Evolutionary conservation across 2,888 invertebrate species (phyloP).

Genomic region (Pollenia amentaria): DNA sequence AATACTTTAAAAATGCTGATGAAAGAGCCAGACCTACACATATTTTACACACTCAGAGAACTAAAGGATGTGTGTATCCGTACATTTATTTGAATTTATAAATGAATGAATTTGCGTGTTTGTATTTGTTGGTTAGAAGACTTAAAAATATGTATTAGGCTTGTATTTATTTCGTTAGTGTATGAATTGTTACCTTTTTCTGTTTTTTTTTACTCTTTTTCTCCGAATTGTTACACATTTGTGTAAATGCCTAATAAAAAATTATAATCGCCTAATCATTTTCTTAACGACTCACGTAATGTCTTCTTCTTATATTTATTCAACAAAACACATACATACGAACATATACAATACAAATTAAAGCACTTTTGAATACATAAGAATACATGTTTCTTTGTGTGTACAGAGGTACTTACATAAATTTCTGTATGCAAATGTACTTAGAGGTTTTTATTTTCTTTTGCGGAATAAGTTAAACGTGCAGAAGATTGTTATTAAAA

Average conservation of each 20-base stretch:
- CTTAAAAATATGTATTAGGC: conserved; percentile 12
- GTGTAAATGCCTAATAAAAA: conserved; percentile 75
- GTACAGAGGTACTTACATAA: not conserved
- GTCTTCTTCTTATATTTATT: conserved; percentile 26
- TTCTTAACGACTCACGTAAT: conserved; percentile 73
- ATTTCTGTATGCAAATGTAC: conserved; percentile 57
- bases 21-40: not conserved
- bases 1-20: conserved; percentile 1
- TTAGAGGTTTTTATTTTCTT: conserved; percentile 48
- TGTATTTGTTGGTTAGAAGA: not conserved
- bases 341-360: not conserved
- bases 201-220: not conserved
- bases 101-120: not conserved
- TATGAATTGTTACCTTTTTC: conserved; percentile 29
- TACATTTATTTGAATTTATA: not conserved
- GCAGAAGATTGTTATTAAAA: not conserved
- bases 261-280: conserved; percentile 76
- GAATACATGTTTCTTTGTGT: not conserved
- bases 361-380: not conserved
- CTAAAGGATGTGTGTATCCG: too few species aligned
- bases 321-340: not conserved
- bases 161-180: conserved; percentile 2
- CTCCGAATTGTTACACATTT: conserved; percentile 72
- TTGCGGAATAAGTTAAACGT: conserved; percentile 10
- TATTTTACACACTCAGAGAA: not conserved